Evolutionary conservation across 37 sponge, comb jelly and placozoan genomes (phyloP).

Genomic region (Ephydatia muelleri): DNA sequence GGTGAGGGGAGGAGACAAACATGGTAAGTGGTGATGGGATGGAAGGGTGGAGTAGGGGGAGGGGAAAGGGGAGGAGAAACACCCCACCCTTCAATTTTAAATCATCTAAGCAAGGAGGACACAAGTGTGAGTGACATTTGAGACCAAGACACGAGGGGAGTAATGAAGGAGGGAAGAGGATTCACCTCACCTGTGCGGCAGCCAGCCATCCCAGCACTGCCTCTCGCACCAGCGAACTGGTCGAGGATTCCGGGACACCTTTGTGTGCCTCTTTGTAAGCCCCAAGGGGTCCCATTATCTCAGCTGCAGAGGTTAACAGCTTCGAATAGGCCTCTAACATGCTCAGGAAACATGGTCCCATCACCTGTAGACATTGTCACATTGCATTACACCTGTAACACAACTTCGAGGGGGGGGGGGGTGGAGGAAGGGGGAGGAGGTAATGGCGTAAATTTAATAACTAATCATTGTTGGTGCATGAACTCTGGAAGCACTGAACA

Average conservation of each 20-base stretch:
- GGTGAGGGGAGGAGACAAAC: neutral
- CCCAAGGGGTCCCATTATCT: constrained; percentile 62
- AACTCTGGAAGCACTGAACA: neutral
- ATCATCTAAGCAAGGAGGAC: too few relatives aligned
- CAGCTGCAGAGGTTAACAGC: constrained; percentile 38
- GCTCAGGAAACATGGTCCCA: constrained; percentile 68
- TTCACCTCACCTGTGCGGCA: constrained; percentile 71
- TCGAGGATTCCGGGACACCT: constrained; percentile 25
- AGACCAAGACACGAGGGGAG: neutral
- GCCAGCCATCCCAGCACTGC: constrained; percentile 74
- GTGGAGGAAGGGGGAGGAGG: neutral
- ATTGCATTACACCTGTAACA: too few relatives aligned
- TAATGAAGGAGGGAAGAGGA: neutral
- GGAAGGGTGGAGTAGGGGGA: neutral
- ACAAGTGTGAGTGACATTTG: neutral
- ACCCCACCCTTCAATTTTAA: neutral
- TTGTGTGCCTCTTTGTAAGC: constrained; percentile 58
- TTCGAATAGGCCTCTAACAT: constrained; percentile 52
- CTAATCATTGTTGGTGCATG: neutral
- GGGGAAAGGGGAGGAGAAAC: neutral
- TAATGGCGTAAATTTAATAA: neutral
- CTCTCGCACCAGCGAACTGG: constrained; percentile 33
- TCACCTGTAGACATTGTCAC: constrained; percentile 55
- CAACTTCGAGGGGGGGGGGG: neutral
- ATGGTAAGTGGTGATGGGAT: neutral